Conservation (phyloP, 2,113 vertebrate species). For the Manacus vitellinus region DNA sequence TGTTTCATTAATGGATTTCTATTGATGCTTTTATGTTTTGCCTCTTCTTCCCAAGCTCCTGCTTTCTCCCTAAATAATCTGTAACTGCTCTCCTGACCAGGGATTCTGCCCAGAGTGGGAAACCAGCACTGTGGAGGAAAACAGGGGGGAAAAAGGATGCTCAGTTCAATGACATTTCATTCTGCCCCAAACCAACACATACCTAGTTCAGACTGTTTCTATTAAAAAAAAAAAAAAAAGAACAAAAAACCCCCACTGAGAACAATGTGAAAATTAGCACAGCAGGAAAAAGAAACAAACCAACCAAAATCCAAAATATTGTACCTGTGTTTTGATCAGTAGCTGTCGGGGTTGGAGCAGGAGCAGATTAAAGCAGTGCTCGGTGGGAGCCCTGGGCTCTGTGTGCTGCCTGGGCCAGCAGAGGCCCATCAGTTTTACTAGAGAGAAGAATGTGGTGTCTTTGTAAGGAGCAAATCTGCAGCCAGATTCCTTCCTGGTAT, state of each 20-base stretch:
- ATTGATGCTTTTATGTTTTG: not conserved
- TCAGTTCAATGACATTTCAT: not conserved
- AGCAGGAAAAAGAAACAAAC: not conserved
- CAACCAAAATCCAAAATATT: not conserved
- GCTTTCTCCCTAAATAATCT: not conserved
- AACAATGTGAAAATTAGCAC: not conserved
- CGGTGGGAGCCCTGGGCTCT: not conserved
- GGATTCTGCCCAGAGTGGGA: not conserved
- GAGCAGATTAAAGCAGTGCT: slow-evolving; percentile 1
- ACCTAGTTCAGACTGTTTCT: not conserved
- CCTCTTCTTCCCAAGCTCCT: not conserved
- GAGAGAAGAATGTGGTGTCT: not conserved
- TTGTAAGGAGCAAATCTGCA: not conserved
- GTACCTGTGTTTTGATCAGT: not conserved
- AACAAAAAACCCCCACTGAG: not conserved
- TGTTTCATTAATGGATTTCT: not conserved
- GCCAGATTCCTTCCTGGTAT: slow-evolving; percentile 17
- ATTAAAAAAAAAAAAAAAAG: not conserved
- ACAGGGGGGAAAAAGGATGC: not conserved
- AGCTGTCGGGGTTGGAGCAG: not conserved
- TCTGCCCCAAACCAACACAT: accelerated
- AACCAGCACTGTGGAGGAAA: not conserved
- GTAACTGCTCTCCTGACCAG: not conserved
- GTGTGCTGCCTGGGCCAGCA: slow-evolving; percentile 11
- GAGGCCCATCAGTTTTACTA: not conserved